These are phyloP conservation scores for Eupithecia abbreviata DNA, from an alignment of 2,888 invertebrate genomes.

Conservation along the genomic window DNA sequence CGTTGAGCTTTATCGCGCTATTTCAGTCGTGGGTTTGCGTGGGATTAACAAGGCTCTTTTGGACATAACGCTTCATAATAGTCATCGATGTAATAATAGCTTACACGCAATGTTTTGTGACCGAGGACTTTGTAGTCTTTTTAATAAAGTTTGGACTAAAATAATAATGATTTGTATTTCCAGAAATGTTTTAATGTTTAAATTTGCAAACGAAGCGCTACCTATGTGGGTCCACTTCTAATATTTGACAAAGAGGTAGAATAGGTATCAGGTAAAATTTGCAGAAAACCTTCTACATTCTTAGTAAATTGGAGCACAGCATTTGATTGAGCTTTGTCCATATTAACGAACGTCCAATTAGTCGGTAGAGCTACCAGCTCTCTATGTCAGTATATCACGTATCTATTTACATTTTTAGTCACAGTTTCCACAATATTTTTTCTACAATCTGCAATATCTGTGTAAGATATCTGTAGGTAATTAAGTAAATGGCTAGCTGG, in stretches of 20 bases:
- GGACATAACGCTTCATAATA: slow-evolving; percentile 68
- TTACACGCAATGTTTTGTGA: slow-evolving; percentile 25
- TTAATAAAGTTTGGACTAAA: background rate
- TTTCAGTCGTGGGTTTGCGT: slow-evolving; percentile 69
- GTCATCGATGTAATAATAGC: slow-evolving; percentile 60
- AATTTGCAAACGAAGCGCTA: background rate
- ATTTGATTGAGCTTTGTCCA: background rate
- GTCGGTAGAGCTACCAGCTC: too few species aligned
- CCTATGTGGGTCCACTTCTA: background rate
- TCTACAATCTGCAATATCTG: background rate
- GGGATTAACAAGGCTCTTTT: slow-evolving; percentile 79
- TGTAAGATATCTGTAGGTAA: background rate
- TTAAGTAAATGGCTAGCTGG: slow-evolving; percentile 2
- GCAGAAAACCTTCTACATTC: background rate
- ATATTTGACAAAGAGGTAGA: background rate
- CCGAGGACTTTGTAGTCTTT: slow-evolving; percentile 20
- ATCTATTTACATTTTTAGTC: too few species aligned
- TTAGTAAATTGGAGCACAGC: background rate
- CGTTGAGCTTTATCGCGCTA: slow-evolving; percentile 58
- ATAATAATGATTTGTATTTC: background rate
- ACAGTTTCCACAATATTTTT: too few species aligned
- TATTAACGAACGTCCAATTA: too few species aligned
- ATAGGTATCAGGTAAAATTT: background rate
- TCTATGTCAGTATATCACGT: too few species aligned
- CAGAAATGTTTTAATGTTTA: background rate